Conservation (phyloP, 2,113 vertebrate species). For the Sinocyclocheilus maitianheensis region DNA sequence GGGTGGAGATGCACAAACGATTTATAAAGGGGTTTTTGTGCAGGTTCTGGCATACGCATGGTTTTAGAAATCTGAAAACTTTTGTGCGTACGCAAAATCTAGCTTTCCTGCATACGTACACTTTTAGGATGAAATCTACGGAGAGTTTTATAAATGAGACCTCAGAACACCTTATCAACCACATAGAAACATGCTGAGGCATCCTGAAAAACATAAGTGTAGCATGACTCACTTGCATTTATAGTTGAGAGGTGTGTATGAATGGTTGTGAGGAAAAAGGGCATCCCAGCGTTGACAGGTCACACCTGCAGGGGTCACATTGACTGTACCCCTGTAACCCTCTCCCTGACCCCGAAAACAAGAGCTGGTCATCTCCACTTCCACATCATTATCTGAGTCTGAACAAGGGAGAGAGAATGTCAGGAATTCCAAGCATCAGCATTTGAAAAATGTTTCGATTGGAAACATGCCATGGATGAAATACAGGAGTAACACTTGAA, state of each 20-base stretch:
- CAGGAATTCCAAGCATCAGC: background rate
- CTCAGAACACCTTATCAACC: background rate
- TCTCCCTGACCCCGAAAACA: conserved; percentile 86
- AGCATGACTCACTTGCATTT: conserved; percentile 92
- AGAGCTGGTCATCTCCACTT: conserved; percentile 71
- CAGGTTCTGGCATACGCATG: too few relatives aligned
- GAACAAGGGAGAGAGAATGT: conserved; percentile 37
- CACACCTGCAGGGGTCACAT: conserved; percentile 86
- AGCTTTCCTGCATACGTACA: too few relatives aligned
- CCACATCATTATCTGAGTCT: conserved; percentile 61
- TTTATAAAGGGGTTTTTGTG: too few relatives aligned
- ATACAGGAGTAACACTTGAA: background rate
- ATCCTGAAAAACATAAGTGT: background rate
- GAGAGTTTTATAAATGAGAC: too few relatives aligned
- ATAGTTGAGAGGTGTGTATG: conserved; percentile 89
- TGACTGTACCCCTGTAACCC: conserved; percentile 84
- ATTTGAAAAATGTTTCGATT: conserved; percentile 9
- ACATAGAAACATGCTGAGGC: too few relatives aligned
- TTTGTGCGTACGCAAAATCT: too few relatives aligned
- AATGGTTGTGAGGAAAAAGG: conserved; percentile 91
- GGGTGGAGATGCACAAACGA: too few relatives aligned
- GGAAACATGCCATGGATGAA: conserved; percentile 12
- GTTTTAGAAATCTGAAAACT: too few relatives aligned
- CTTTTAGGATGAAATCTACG: too few relatives aligned
- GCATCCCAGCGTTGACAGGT: conserved; percentile 92